Base-by-base conservation (phyloP, 1,140 invertebrate species). In the Ceratosolen fusciceps region DNA sequence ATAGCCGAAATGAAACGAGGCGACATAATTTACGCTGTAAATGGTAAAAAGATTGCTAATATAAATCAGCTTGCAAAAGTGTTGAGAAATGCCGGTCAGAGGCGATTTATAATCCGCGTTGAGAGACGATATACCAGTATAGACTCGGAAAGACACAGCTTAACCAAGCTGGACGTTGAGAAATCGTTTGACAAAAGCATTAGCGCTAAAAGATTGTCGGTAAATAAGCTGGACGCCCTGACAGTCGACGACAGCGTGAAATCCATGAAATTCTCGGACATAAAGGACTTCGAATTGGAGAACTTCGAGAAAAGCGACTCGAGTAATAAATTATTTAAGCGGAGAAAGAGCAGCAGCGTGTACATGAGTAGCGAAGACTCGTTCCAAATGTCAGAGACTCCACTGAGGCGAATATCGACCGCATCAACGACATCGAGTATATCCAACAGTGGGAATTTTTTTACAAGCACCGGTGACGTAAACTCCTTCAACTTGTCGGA, bases 21-120 rank as follows among this genome's bases (percentile, higher is more conserved):
- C 26, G 96, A 98, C 85, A 91, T 96, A 29, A 90, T 98, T 4
- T 86, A 96, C 8, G 93, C 95, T 12, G 94, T 97, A 7, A 96
- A 97, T 86, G 95, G 95, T 39, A 95, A 95, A 77, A 93, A 92
- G 74, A 92, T 97, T 0, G 92, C 91, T 10, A 94, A 92, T 62
- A 93, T 95, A 77, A 93, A 94, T 71, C 95, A 96, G 87, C 94
- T 96, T 37, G 92, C 92, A 34, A 94, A 95, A 90, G 88, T 94
- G 43, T 90, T 94, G 21, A 93, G 93, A 84, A 91, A 80, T 34
- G 88, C 89, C 1, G 87, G 87, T 0, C 89, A 90, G 16, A 83
- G 89, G n/a, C 84, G 89, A 34, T 90, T 90, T 31, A 90, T 90
- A 8, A 86, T 90, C 21, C 89, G 93, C 24, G 92, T 95, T 0